These are phyloP conservation scores for Abscondita cerata DNA, from an alignment of 2,888 invertebrate species.

Conservation along the genomic window DNA sequence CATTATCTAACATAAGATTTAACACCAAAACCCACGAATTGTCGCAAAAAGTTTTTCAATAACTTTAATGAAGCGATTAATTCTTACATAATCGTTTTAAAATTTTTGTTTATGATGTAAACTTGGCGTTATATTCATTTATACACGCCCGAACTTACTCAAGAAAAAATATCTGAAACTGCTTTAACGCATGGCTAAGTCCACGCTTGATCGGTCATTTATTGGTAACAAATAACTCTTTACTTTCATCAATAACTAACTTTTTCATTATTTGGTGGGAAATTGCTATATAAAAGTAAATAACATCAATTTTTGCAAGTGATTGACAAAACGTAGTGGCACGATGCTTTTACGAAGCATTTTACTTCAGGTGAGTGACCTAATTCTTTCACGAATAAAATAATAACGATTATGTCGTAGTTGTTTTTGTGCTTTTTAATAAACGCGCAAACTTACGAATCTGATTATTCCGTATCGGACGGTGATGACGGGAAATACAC, in stretches of 20 bases:
- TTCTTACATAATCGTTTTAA: slow-evolving; percentile 13
- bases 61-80: slow-evolving; percentile 10
- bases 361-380: slow-evolving; percentile 49
- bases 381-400: slow-evolving; percentile 1
- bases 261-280: slow-evolving; percentile 48
- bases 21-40: not conserved
- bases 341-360: slow-evolving; percentile 55
- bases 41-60: slow-evolving; percentile 4
- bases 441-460: slow-evolving; percentile 43
- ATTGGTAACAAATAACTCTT: slow-evolving; percentile 53
- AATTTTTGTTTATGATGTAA: slow-evolving; percentile 19
- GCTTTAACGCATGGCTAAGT: slow-evolving; percentile 45
- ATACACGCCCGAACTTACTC: not conserved
- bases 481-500: slow-evolving; percentile 43
- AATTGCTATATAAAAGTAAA: slow-evolving; percentile 52
- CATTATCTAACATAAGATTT: not conserved
- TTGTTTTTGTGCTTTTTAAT: not conserved
- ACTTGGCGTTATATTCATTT: slow-evolving; percentile 17
- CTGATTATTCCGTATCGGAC: slow-evolving; percentile 41
- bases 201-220: slow-evolving; percentile 49
- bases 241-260: slow-evolving; percentile 47
- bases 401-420: not conserved
- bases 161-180: slow-evolving; percentile 4
- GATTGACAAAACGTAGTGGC: slow-evolving; percentile 35
- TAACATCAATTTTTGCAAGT: slow-evolving; percentile 47